Base-by-base conservation (phyloP, 2,113 vertebrate species). In the Oncorhynchus masou region DNA sequence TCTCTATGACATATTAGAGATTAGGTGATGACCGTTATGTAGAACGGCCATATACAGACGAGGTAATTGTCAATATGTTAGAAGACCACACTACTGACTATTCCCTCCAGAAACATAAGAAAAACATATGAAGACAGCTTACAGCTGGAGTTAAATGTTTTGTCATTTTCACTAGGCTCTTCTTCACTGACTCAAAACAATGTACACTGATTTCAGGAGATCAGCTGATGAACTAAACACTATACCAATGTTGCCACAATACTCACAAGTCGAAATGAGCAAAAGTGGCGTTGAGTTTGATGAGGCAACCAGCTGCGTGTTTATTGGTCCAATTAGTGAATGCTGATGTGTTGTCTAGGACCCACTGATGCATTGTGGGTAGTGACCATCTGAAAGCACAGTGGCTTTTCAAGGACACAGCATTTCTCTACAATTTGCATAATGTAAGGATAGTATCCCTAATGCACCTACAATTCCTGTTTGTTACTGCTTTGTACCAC, bases 281-380 rank as follows among this genome's bases (percentile, higher is more conserved):
- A 67, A 25, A 67, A 25, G 25, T 67, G 24, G 25, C 5, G 2
- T 62, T 8, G 20, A 45, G 39, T 83, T 74, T 82, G 84, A 74
- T 77, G 80, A 22, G 19, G 6, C 49, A 59, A 27, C 51, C 49
- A 72, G 39, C 70, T 86, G 80, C 79, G 86, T 86, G 82, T 83
- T 84, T 80, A 79, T 74, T 82, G 75, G 59, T 29, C 9, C 39
- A 45, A 45, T 11, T 45, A 45, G 39, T 45, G 39, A 9, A 45
- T 45, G 39, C 39, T 45, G 39, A 11, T 45, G 39, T 45, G 39
- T 45, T 45, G 39, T 45, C 39, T 45, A 45, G 39, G 39, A 45
- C 39, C 9, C 9, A 45, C 39, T 45, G 39, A 3, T 12, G 39
- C 39, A 45, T 45, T 9, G 9, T 45, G 39, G 39, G 39, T 45